phyloP scores from a whole-genome alignment of 2,113 vertebrate species.

The Progne subis region DNA sequence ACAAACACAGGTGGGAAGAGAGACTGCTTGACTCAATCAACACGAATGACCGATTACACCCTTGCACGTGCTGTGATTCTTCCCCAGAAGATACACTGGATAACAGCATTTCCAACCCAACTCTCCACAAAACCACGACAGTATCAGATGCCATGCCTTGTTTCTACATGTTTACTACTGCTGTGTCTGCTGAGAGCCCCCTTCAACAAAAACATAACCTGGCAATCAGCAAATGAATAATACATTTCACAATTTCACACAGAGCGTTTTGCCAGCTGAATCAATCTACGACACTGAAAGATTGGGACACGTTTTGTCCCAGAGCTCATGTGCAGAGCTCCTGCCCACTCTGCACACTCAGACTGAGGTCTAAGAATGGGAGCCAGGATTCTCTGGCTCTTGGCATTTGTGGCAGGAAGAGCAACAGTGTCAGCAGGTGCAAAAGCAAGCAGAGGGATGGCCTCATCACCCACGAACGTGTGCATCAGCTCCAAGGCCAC shows the following conservation, averaged over 20 bases:
- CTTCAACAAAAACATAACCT: neutral
- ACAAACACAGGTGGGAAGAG: neutral
- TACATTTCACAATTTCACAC: neutral
- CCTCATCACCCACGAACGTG: neutral
- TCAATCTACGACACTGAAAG: neutral
- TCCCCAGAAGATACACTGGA: neutral
- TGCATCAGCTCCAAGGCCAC: neutral
- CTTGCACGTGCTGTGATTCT: neutral
- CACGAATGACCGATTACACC: neutral
- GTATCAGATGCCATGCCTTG: neutral
- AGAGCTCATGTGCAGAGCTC: too few relatives aligned
- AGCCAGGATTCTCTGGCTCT: neutral
- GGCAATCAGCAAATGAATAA: neutral
- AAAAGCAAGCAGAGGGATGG: neutral
- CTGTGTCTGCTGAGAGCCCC: neutral
- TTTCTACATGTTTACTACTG: neutral
- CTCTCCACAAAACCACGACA: neutral
- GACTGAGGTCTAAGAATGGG: neutral
- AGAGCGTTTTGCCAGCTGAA: neutral
- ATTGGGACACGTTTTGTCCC: neutral
- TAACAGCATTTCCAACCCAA: neutral
- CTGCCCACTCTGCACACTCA: neutral
- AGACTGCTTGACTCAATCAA: neutral
- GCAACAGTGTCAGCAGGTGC: neutral
- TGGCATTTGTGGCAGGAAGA: neutral